phyloP scores from a whole-genome alignment of 2,888 invertebrate species.

The Loripinus fragilis region DNA sequence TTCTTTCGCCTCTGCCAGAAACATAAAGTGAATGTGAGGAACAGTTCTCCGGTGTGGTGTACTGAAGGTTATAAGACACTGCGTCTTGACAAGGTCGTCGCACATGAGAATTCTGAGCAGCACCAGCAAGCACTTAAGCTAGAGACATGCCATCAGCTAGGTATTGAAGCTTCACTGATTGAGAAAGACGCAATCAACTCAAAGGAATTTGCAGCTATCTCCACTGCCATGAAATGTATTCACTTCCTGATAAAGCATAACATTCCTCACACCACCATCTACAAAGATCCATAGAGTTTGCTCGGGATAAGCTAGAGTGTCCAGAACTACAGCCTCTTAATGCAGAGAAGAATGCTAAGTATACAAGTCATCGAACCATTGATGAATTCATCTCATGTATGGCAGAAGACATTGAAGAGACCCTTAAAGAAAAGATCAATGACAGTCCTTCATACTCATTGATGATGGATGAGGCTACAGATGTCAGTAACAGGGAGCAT shows the following conservation, averaged over 20 bases:
- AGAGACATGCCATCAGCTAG: constrained; percentile 18
- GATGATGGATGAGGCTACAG: constrained; percentile 5
- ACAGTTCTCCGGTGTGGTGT: constrained; percentile 24
- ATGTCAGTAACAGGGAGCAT: constrained; percentile 31
- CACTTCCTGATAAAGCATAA: constrained; percentile 30
- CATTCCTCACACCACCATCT: constrained; percentile 25
- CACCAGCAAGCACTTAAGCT: constrained; percentile 19
- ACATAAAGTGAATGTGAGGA: constrained; percentile 21
- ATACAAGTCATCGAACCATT: constrained; percentile 19
- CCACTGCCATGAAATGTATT: constrained; percentile 3
- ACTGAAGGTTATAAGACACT: constrained; percentile 25
- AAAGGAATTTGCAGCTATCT: not conserved
- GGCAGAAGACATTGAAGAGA: constrained; percentile 5
- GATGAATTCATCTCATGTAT: constrained; percentile 15
- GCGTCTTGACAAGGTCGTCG: constrained; percentile 22
- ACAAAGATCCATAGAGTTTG: constrained; percentile 27
- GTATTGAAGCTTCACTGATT: not conserved
- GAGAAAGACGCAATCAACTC: not conserved
- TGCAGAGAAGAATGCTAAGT: not conserved
- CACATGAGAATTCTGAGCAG: constrained; percentile 32
- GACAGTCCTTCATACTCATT: not conserved
- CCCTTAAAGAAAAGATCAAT: not conserved
- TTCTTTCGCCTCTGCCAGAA: constrained; percentile 30
- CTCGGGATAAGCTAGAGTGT: not conserved
- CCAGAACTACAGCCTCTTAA: not conserved